Conservation (phyloP, 1,140 invertebrate species). For the Psilanteris sp. region DNA sequence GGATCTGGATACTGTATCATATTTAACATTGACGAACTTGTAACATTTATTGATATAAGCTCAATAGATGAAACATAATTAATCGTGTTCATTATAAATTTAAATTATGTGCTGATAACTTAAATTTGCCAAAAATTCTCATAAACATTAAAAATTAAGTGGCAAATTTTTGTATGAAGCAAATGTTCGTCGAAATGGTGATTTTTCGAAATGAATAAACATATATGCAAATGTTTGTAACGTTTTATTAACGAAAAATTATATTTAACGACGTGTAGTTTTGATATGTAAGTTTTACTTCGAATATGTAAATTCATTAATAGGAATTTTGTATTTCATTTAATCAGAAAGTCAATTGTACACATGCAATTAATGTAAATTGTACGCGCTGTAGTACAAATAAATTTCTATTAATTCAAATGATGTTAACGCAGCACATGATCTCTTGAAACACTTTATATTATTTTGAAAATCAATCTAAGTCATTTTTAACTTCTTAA, state of each 20-base stretch:
- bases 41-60: slow-evolving; percentile 13
- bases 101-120: too few relatives aligned
- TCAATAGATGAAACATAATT: neutral
- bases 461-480: too few relatives aligned
- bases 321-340: slow-evolving; percentile 26
- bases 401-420: slow-evolving; percentile 35
- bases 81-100: neutral
- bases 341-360: slow-evolving; percentile 34
- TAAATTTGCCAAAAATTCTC: slow-evolving; percentile 1
- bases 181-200: slow-evolving; percentile 5
- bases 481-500: too few relatives aligned
- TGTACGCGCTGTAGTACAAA: slow-evolving; percentile 38
- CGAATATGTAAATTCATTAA: slow-evolving; percentile 24
- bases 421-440: slow-evolving; percentile 3
- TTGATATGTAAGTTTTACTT: slow-evolving; percentile 39
- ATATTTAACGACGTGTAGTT: slow-evolving; percentile 39
- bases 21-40: slow-evolving; percentile 30
- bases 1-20: slow-evolving; percentile 65
- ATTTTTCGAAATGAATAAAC: slow-evolving; percentile 1
- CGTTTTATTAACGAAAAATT: slow-evolving; percentile 22
- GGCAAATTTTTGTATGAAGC: neutral
- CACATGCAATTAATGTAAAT: slow-evolving; percentile 29
- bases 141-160: neutral
- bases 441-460: neutral
- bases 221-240: slow-evolving; percentile 14